A percentile compares a stretch with the other conserved stretches of the same genome.
phyloP scores from a whole-genome alignment of 1,140 invertebrate genomes.

The Penaeus chinensis region DNA sequence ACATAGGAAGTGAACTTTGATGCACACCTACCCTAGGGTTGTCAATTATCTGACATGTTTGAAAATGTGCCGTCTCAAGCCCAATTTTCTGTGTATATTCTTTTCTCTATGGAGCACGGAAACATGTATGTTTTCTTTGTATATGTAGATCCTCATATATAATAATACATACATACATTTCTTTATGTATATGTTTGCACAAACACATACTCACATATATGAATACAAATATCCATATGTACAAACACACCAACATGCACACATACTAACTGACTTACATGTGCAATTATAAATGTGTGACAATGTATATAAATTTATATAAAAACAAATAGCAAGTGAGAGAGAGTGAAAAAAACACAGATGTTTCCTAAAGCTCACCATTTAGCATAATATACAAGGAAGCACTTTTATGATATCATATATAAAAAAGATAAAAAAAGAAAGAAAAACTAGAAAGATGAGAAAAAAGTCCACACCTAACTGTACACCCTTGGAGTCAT shows the following conservation, averaged over 20 bases:
- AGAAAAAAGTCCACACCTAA: neutral
- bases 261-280: neutral
- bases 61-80: too few species aligned
- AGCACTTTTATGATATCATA: constrained; percentile 17
- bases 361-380: neutral
- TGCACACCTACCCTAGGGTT: too few species aligned
- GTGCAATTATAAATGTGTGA: neutral
- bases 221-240: constrained; percentile 6
- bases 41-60: too few species aligned
- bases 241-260: constrained; percentile 12
- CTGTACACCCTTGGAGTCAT: too few species aligned
- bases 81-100: too few species aligned
- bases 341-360: neutral
- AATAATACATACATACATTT: too few species aligned
- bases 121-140: too few species aligned
- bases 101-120: too few species aligned
- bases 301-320: constrained; percentile 11
- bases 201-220: constrained; percentile 9
- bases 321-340: neutral
- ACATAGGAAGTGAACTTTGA: too few species aligned
- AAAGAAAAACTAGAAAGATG: neutral
- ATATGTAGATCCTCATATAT: too few species aligned
- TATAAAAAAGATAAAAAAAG: neutral
- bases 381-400: constrained; percentile 4
- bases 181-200: neutral